Percentiles rank a stretch among this genome's conserved stretches.
phyloP scores from a whole-genome alignment of 2,888 invertebrate species.

The Omphaloscelis lunosa region DNA sequence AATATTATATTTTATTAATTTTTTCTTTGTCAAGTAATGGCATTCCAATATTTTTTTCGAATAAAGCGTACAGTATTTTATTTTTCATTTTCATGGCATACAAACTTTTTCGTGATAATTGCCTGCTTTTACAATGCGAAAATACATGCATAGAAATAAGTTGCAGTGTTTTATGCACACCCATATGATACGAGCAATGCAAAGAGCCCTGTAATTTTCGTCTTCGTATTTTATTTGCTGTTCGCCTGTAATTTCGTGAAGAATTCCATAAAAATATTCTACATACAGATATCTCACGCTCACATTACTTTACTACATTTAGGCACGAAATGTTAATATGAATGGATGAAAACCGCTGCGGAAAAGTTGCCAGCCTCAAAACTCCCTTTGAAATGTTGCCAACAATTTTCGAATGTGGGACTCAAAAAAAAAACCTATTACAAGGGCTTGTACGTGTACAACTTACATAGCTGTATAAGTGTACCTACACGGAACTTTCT shows the following conservation, averaged over 20 bases:
- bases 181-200: background rate
- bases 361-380: slow-evolving; percentile 30
- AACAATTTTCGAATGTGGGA: slow-evolving; percentile 45
- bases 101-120: background rate
- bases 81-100: background rate
- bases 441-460: background rate
- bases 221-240: background rate
- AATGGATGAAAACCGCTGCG: slow-evolving; percentile 42
- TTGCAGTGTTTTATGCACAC: background rate
- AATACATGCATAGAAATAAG: background rate
- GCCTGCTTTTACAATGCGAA: background rate
- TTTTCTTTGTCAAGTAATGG: background rate
- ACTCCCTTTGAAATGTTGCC: slow-evolving; percentile 60
- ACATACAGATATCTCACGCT: slow-evolving; percentile 15
- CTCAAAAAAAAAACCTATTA: slow-evolving; percentile 10
- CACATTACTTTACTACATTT: slow-evolving; percentile 32
- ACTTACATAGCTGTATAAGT: background rate
- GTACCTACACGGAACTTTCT: background rate
- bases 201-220: slow-evolving; percentile 13
- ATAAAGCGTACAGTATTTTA: background rate
- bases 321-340: slow-evolving; percentile 26
- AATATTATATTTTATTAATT: background rate
- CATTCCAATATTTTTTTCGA: background rate
- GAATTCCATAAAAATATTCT: slow-evolving; percentile 40
- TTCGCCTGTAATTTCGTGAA: slow-evolving; percentile 10